Evolutionary conservation across 2,797 vertebrate genomes (phyloP).

Genomic region (Anisognathus igniventris): DNA sequence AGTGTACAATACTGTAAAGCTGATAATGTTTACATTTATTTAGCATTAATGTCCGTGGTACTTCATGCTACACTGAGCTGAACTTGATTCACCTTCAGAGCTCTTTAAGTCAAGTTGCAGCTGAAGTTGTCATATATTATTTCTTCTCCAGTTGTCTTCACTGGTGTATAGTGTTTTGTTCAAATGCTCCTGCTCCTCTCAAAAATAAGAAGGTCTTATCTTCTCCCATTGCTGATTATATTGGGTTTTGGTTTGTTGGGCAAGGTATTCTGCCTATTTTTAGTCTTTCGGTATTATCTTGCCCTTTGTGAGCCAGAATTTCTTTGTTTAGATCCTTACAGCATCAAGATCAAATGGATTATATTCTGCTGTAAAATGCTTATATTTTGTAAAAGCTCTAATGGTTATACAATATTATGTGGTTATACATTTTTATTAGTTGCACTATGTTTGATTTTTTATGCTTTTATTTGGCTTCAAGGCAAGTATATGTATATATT

Average conservation of each 20-base stretch:
- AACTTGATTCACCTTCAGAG: neutral
- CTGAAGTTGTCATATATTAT: neutral
- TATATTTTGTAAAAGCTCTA: neutral
- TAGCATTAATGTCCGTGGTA: neutral
- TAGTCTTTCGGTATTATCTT: neutral
- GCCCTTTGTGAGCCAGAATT: neutral
- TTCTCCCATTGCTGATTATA: neutral
- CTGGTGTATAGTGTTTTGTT: neutral
- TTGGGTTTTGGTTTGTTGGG: neutral
- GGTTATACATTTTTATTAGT: neutral
- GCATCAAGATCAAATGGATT: neutral
- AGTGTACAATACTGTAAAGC: neutral
- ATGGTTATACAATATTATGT: neutral
- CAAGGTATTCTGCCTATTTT: neutral
- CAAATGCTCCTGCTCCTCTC: neutral
- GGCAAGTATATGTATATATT: neutral
- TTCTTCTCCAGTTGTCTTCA: neutral
- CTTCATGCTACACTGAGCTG: neutral
- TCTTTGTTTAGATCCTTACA: neutral
- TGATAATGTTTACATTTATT: neutral
- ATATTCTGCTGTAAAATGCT: neutral
- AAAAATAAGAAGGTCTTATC: accelerated
- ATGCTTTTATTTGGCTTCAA: neutral
- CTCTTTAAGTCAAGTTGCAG: neutral
- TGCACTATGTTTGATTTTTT: neutral